A percentile compares a stretch with the other conserved stretches of the same genome.
Conservation (phyloP, 2,113 vertebrate species). For the Triplophysa dalaica region DNA sequence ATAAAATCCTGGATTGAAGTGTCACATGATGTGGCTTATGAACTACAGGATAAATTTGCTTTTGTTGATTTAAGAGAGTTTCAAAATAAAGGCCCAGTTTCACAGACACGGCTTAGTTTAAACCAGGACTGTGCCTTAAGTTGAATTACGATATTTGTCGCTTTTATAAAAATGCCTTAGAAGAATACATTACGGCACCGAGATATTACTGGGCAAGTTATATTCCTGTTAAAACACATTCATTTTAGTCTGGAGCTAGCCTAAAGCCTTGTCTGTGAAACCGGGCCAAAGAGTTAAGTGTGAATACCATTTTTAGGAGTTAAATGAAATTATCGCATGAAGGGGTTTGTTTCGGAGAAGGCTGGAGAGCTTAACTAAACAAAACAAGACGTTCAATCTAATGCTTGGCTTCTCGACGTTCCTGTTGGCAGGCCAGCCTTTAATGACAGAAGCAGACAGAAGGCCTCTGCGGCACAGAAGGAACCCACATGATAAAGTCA, state of each 20-base stretch:
- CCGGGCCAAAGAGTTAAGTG: not conserved
- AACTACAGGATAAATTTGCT: not conserved
- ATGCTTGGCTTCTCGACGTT: constrained; percentile 43
- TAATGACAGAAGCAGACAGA: constrained; percentile 61
- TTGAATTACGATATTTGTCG: too few species aligned
- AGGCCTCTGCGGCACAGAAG: constrained; percentile 24
- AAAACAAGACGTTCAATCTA: constrained; percentile 50
- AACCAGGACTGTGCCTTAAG: too few species aligned
- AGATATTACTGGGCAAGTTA: too few species aligned
- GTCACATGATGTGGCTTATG: not conserved
- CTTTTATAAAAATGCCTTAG: too few species aligned
- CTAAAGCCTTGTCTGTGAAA: too few species aligned
- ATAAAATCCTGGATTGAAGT: too few species aligned
- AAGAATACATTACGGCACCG: too few species aligned
- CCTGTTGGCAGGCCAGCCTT: constrained; percentile 42
- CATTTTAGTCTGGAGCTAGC: too few species aligned
- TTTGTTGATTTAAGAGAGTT: not conserved
- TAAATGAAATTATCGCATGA: constrained; percentile 22
- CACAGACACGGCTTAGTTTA: too few species aligned
- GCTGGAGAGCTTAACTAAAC: constrained; percentile 56
- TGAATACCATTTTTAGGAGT: constrained; percentile 8
- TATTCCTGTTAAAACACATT: too few species aligned
- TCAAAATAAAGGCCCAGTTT: too few species aligned
- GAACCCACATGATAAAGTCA: constrained; percentile 47
- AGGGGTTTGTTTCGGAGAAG: constrained; percentile 38